Base-by-base conservation (phyloP, 2,113 vertebrate genomes). In the Rynchops niger region DNA sequence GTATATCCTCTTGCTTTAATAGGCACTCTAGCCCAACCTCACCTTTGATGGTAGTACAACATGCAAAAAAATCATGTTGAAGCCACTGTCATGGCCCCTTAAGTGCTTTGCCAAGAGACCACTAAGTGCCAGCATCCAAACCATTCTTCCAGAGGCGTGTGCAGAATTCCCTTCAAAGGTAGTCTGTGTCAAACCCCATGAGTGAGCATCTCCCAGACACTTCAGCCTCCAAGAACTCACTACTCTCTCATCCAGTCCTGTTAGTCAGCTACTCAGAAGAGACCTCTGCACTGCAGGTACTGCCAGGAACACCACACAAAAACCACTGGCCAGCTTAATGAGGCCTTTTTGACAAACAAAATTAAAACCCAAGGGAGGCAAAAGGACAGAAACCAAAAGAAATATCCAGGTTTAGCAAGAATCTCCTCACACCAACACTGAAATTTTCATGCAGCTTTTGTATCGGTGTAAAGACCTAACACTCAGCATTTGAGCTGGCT, bases 361-460 rank as follows among this genome's bases (percentile, higher is more conserved):
- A 78, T 55, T 56, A 67, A 96, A 88, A 63, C 50, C 27, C 65
- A 53, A 55, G 42, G 52, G 66, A 82, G 43, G 61, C 52, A 80
- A 87, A 94, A 80, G 62, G 55, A 70, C 50, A 67, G 25, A 90
- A 93, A 73, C 11, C 15, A 40, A 71, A 87, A 95, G 34, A 91
- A 91, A 93, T 59, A 86, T 20, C 52, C 55, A 89, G 43, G n/a
- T 71, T 86, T 82, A 83, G 32, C n/a, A 94, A 94, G 61, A 89
- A 81, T 34, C 20, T 70, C 38, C 32, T 66, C 43, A 81, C 20
- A 66, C 27, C 70, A 55, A 94, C 53, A 79, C 36, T 43, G 49
- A 74, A 82, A 88, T 93, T 90, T 91, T 90, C 88, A 90, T 65
- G 56, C 38, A 66, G 49, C 43, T 83, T 91, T 53, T 82, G 21